Conservation (phyloP, 1,140 invertebrate genomes). For the Ooceraea biroi region DNA sequence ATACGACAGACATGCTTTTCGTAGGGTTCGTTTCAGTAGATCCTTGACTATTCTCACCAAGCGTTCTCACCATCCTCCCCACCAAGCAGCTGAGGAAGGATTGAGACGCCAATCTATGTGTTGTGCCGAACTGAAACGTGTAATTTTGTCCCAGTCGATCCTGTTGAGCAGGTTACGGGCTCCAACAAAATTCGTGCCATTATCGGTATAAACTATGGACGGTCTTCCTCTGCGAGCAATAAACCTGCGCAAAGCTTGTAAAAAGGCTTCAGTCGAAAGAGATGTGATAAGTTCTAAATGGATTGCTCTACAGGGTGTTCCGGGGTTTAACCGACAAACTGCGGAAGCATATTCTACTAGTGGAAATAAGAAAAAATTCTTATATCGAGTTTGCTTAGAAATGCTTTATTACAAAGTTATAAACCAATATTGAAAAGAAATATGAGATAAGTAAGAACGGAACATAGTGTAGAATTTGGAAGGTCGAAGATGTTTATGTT, state of each 20-base stretch:
- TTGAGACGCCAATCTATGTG: slow-evolving; percentile 80
- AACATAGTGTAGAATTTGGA: no score
- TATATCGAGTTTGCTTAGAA: no score
- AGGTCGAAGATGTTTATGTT: no score
- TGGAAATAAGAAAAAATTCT: no score
- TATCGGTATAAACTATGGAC: slow-evolving; percentile 81
- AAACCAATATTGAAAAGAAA: no score
- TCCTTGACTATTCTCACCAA: slow-evolving; percentile 72
- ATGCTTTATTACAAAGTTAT: no score
- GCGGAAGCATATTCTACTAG: no score
- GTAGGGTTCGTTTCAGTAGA: slow-evolving; percentile 66
- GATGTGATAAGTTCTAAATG: slow-evolving; percentile 74
- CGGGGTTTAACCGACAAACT: no score
- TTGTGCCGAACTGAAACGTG: slow-evolving; percentile 37
- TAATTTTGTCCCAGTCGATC: slow-evolving; percentile 66
- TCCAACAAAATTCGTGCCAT: slow-evolving; percentile 78
- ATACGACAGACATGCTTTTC: slow-evolving; percentile 67
- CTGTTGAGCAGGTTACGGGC: slow-evolving; percentile 55
- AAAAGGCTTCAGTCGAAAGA: slow-evolving; percentile 67
- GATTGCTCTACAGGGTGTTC: slow-evolving; percentile 70
- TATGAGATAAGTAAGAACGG: no score
- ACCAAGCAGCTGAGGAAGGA: slow-evolving; percentile 79
- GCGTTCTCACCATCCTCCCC: slow-evolving; percentile 79
- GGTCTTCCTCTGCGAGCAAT: slow-evolving; percentile 75
- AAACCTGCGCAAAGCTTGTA: slow-evolving; percentile 62